phyloP scores from a whole-genome alignment of 2,797 vertebrate genomes.

The Lutjanus argentimaculatus region DNA sequence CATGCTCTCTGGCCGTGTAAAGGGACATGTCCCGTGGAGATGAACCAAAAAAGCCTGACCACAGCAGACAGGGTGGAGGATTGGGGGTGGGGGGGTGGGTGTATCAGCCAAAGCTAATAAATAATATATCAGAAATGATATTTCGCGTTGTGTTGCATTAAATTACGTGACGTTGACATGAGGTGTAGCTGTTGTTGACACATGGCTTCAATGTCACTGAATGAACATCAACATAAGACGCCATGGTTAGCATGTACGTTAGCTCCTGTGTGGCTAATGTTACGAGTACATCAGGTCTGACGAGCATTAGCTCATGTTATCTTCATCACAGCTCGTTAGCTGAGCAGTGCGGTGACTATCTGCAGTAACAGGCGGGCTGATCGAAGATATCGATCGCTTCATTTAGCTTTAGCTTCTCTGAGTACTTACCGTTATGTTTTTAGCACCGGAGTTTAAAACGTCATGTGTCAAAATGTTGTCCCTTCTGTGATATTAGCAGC shows the following conservation, averaged over 20 bases:
- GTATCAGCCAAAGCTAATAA: not conserved
- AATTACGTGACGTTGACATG: slow-evolving; percentile 44
- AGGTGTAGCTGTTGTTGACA: slow-evolving; percentile 26
- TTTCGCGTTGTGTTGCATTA: not conserved
- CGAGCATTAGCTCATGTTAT: slow-evolving; percentile 13
- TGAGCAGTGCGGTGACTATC: slow-evolving; percentile 1
- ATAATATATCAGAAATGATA: not conserved
- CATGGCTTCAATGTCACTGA: slow-evolving; percentile 61
- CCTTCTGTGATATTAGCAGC: not conserved
- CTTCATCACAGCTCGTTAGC: slow-evolving; percentile 41
- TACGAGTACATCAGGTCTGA: not conserved
- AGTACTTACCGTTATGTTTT: slow-evolving; percentile 60
- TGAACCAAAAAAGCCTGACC: not conserved
- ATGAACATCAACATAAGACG: slow-evolving; percentile 36
- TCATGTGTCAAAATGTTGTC: slow-evolving; percentile 52
- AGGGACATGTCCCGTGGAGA: not conserved
- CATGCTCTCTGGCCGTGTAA: not conserved
- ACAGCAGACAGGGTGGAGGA: not conserved
- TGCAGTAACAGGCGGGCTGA: not conserved
- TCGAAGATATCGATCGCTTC: not conserved
- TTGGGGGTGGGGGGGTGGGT: too few species aligned
- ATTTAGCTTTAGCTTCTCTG: not conserved
- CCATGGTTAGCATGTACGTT: slow-evolving; percentile 35
- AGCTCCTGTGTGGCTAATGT: slow-evolving; percentile 34
- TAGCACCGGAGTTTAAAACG: slow-evolving; percentile 39